These are phyloP conservation scores for Lordiphosa collinella DNA, from an alignment of 1,140 invertebrate genomes.

Conservation along the genomic window DNA sequence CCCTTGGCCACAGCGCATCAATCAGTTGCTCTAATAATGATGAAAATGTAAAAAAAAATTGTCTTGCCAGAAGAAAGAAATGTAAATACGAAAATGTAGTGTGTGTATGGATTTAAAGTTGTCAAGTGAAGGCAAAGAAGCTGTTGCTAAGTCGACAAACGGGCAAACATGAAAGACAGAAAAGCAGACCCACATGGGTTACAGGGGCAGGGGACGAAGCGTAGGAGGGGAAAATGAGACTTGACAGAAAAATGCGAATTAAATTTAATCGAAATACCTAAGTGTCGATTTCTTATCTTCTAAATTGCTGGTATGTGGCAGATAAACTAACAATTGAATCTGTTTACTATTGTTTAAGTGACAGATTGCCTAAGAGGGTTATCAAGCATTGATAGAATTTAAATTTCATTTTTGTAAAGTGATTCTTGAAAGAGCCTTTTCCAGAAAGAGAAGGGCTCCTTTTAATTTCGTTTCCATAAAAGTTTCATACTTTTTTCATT, in stretches of 20 bases:
- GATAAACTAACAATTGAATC: no score
- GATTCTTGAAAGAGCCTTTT: no score
- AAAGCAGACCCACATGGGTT: slow-evolving; percentile 13
- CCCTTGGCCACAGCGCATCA: slow-evolving; percentile 59
- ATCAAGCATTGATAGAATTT: no score
- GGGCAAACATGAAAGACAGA: slow-evolving; percentile 5
- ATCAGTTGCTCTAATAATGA: slow-evolving; percentile 27
- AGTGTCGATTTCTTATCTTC: no score
- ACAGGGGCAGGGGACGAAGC: background rate
- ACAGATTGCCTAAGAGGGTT: no score
- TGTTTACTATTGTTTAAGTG: no score
- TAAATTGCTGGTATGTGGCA: no score
- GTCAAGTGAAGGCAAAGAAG: slow-evolving; percentile 44
- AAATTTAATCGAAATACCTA: no score
- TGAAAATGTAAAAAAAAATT: slow-evolving; percentile 11
- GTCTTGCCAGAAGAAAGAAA: slow-evolving; percentile 20
- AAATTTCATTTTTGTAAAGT: no score
- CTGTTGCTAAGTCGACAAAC: slow-evolving; percentile 34
- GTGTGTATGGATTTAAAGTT: slow-evolving; percentile 17
- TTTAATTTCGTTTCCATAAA: no score
- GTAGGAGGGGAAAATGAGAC: background rate
- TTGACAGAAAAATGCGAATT: background rate
- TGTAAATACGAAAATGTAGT: slow-evolving; percentile 34
- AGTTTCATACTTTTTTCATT: no score
- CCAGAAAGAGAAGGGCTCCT: no score